Base-by-base conservation (phyloP, 1,140 invertebrate species). In the Anastatus disparis region DNA sequence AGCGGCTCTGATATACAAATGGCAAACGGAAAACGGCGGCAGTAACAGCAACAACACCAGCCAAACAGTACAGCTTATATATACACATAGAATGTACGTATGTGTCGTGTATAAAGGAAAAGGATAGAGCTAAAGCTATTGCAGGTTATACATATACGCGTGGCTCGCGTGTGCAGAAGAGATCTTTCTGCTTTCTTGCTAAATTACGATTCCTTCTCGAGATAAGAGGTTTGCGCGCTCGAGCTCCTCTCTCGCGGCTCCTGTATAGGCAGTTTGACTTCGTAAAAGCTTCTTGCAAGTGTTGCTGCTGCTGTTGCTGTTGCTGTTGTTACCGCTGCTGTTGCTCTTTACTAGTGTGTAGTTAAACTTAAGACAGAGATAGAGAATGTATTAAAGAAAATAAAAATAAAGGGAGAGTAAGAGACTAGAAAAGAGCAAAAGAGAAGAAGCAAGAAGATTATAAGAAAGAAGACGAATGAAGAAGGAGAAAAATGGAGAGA, bases 201-300 rank as follows among this genome's bases (percentile, higher is more conserved):
- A 61, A 62, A 68, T 59, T 61, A 68, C 55, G 66, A 68, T 68
- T 59, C 24, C 40, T 29, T 59, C 3, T 7, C 24, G 46, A 52
- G 67, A 62, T 68, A 68, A 68, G 53, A 12, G 9, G 27, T 26
- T 20, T 26, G 38, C 44, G 44, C 24, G 24, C 40, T 48, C 26
- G 59, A 17, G 24, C 26, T n/a, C n/a, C n/a, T n/a, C n/a, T n/a
- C n/a, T n/a, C n/a, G 44, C 61, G 24, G 64, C 52, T 67, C 40
- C 53, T 10, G 53, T 53, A 53, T n/a, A 55, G 31, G 35, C 53
- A 12, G 35, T 15, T n/a, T 2, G 1, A 3, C 40, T 3, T 2
- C 17, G 59, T 26, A 42, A 44, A 35, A 22, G 52, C 26, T 56
- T n/a, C 38, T 64, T 61, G 24, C 27, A 9, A 7, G 22, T 29